Evolutionary conservation across 2,888 invertebrate species (phyloP).

Genomic region (Stenurella melanura): DNA sequence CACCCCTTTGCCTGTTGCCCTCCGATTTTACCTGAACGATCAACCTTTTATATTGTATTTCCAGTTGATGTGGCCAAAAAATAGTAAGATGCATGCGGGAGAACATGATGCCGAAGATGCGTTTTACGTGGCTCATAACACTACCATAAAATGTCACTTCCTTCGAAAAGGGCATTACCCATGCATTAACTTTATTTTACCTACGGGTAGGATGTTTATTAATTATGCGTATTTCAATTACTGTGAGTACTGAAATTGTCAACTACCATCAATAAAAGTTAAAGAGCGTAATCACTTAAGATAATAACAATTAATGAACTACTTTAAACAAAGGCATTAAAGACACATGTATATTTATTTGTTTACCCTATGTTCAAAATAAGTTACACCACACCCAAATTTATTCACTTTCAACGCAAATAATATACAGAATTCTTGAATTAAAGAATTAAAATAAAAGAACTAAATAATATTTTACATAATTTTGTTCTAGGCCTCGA

Average conservation of each 20-base stretch:
- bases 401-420: not conserved
- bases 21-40: too few relatives aligned
- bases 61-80: too few relatives aligned
- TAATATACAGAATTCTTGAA: too few relatives aligned
- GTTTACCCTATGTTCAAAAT: not conserved
- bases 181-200: not conserved
- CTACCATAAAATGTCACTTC: not conserved
- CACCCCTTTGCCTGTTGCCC: too few relatives aligned
- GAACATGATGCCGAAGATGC: too few relatives aligned
- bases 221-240: conserved; percentile 36
- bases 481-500: too few relatives aligned
- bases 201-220: not conserved
- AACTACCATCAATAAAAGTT: not conserved
- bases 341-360: not conserved
- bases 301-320: not conserved
- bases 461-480: too few relatives aligned
- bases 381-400: not conserved
- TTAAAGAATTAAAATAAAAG: too few relatives aligned
- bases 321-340: not conserved
- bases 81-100: too few relatives aligned
- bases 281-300: not conserved
- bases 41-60: too few relatives aligned
- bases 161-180: not conserved
- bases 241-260: conserved; percentile 10
- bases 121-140: too few relatives aligned